Base-by-base conservation (phyloP, 1,140 invertebrate genomes). In the Acromyrmex heyeri region DNA sequence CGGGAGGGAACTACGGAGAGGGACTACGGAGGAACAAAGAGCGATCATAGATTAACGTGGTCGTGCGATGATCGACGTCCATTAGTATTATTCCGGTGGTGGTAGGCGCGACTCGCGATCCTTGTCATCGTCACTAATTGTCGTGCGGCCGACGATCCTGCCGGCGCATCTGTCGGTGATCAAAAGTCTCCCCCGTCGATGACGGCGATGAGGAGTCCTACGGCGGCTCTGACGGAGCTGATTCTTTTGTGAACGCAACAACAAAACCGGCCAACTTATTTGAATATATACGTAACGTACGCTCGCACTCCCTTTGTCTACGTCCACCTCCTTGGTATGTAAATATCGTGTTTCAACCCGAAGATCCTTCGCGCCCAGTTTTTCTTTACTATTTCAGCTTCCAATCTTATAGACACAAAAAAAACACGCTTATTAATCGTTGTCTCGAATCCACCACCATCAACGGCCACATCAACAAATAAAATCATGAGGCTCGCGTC, bases 71-170 rank as follows among this genome's bases (percentile, higher is more conserved):
- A 83, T 83, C 79, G 79, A 83, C 79, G 79, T 73, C 79, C 79
- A 83, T 83, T 83, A 83, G 79, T 83, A 83, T 83, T 83, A 83
- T 83, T 83, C 79, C 38, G 55, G 57, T 55, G 69, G 57, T 48
- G 57, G 55, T 73, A 73, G 79, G 79, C 79, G 79, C 79, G 79
- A 83, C 69, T 75, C 69, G 79, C 79, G 79, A 83, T 83, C 79
- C 79, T 83, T 83, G 79, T 83, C 79, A 83, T 83, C 79, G 79
- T 83, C 69, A 83, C 79, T 83, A 83, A 83, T 83, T 83, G 79
- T 83, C 79, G 69, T 83, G 69, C 69, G 44, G 53, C 79, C 67
- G 79, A 3, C 79, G 79, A 83, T 83, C 79, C 69, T 65, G 53
- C 24, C 67, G 79, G 79, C 55, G 53, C 67, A 70, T 48, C 67